These are phyloP conservation scores for Smittia aterrima DNA, from an alignment of 2,888 invertebrate species.

Conservation along the genomic window DNA sequence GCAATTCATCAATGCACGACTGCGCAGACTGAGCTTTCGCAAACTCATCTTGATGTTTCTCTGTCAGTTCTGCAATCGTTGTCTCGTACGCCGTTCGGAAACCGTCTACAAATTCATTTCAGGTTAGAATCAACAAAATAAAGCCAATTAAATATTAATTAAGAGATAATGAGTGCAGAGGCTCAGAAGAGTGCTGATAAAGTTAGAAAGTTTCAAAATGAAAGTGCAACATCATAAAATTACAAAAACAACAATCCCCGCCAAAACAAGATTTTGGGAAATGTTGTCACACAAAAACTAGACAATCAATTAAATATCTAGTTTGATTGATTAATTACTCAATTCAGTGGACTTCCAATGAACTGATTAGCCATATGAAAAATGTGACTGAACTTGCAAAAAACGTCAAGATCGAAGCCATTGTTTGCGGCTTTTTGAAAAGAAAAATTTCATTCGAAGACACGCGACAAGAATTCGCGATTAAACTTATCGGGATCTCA, in stretches of 20 bases:
- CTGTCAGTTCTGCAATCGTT: conserved; percentile 58
- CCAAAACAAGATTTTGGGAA: background rate
- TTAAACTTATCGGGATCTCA: background rate
- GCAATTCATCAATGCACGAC: conserved; percentile 63
- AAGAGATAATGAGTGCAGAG: background rate
- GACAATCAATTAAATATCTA: too few species aligned
- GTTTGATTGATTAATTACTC: too few species aligned
- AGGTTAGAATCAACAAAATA: conserved; percentile 26
- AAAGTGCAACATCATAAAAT: too few species aligned
- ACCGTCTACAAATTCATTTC: conserved; percentile 56
- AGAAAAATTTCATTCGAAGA: background rate
- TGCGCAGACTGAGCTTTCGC: conserved; percentile 62
- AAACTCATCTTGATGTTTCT: conserved; percentile 63
- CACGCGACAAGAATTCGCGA: background rate
- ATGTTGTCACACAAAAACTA: too few species aligned
- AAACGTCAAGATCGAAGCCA: background rate
- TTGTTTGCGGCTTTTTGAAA: background rate
- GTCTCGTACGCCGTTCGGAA: conserved; percentile 58
- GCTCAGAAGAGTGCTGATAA: too few species aligned
- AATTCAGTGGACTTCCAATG: too few species aligned
- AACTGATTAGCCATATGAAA: too few species aligned
- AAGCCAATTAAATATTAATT: background rate
- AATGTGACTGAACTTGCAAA: background rate
- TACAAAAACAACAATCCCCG: background rate
- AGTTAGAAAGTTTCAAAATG: too few species aligned